Percentiles rank a stretch among this genome's conserved stretches.
These are phyloP conservation scores for Gopherus evgoodei DNA, from an alignment of 2,113 vertebrate species.

Conservation along the genomic window DNA sequence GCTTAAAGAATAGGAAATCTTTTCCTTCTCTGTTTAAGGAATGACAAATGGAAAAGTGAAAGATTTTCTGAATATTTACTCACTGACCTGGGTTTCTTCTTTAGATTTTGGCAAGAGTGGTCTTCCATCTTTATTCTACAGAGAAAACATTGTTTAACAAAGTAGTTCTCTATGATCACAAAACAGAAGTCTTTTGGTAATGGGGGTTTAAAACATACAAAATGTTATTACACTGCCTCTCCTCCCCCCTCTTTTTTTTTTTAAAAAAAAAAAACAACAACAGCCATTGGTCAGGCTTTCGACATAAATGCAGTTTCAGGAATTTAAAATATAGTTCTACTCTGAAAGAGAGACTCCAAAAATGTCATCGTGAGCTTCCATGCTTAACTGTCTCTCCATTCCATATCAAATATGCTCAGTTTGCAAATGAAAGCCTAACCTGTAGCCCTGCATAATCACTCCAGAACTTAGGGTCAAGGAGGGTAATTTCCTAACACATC, in stretches of 20 bases:
- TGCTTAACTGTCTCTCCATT: accelerated
- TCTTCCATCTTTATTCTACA: conserved; percentile 80
- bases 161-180: not conserved
- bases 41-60: not conserved
- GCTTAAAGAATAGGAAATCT: not conserved
- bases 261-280: too few relatives aligned
- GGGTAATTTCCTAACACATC: not conserved
- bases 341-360: not conserved
- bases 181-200: not conserved
- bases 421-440: not conserved
- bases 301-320: not conserved
- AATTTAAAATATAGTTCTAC: not conserved
- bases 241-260: accelerated
- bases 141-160: not conserved
- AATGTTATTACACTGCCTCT: not conserved
- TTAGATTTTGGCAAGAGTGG: conserved; percentile 63
- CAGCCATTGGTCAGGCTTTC: not conserved
- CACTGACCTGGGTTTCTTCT: conserved; percentile 70
- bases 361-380: not conserved
- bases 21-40: not conserved
- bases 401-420: accelerated
- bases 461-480: not conserved
- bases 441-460: not conserved
- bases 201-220: not conserved
- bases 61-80: not conserved